These are phyloP conservation scores for Cyanistes caeruleus DNA, from an alignment of 2,113 vertebrate genomes.

Conservation along the genomic window DNA sequence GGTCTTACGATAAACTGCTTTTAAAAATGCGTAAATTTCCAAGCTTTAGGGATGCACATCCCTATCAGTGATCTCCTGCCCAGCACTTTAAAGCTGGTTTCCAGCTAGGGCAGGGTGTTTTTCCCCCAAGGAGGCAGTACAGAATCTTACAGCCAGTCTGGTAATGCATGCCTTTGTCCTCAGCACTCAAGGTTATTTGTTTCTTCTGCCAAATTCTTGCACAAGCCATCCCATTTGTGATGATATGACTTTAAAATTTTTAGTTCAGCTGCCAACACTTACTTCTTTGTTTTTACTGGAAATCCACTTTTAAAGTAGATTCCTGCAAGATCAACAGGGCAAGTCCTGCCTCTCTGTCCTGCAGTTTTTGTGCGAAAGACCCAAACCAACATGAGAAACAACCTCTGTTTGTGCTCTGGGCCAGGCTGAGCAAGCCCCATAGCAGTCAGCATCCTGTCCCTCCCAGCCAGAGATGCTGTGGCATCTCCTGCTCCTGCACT, in stretches of 20 bases:
- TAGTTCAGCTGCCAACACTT: background rate
- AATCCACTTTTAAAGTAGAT: background rate
- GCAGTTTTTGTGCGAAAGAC: background rate
- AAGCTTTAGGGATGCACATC: background rate
- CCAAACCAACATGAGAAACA: background rate
- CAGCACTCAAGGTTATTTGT: background rate
- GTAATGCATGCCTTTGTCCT: fast-evolving
- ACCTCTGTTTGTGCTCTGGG: background rate
- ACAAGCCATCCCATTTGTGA: background rate
- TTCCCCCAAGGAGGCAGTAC: background rate
- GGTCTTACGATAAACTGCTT: background rate
- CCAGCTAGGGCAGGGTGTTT: background rate
- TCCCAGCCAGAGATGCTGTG: background rate
- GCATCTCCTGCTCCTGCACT: background rate
- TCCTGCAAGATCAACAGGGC: background rate
- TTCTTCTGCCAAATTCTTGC: background rate
- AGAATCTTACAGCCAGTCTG: background rate
- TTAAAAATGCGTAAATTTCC: background rate
- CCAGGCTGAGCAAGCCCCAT: background rate
- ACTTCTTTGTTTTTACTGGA: background rate
- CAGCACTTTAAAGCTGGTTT: background rate
- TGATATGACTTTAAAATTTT: background rate
- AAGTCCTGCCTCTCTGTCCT: fast-evolving
- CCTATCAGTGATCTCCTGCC: background rate
- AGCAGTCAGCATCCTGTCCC: background rate